Percentiles rank a stretch among this genome's conserved stretches.
Evolutionary conservation across 2,888 invertebrate species (phyloP).

Genomic region (Drosophila conformis): DNA sequence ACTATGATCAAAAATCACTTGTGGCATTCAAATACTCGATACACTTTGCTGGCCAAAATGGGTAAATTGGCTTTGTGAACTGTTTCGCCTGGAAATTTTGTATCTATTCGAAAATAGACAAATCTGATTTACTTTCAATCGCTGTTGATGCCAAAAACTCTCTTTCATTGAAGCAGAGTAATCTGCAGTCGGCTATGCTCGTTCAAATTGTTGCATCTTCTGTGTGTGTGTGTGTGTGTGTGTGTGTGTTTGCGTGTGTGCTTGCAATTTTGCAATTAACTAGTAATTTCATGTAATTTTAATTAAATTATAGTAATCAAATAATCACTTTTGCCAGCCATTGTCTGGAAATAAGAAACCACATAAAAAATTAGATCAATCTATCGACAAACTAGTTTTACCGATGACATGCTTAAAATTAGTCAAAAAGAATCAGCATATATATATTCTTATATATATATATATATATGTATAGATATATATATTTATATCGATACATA

Average conservation of each 20-base stretch:
- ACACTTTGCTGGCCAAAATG: not conserved
- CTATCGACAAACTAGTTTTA: not conserved
- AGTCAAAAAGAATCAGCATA: not conserved
- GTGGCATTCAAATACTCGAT: not conserved
- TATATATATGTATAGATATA: not conserved
- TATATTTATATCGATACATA: not conserved
- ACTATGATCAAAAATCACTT: conserved; percentile 30
- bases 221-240: not conserved
- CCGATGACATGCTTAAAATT: not conserved
- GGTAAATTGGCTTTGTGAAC: not conserved
- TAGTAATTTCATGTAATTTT: conserved; percentile 59
- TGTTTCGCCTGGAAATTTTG: too few relatives aligned
- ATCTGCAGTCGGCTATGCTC: not conserved
- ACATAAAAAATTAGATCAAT: not conserved
- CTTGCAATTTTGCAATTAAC: conserved; percentile 54
- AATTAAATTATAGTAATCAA: conserved; percentile 59
- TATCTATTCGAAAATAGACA: not conserved
- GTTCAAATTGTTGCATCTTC: not conserved
- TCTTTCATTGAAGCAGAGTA: not conserved
- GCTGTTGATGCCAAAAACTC: not conserved
- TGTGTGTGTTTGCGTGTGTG: conserved; percentile 14
- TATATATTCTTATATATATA: not conserved
- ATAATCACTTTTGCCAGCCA: conserved; percentile 16
- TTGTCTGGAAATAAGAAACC: conserved; percentile 11
- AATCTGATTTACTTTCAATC: not conserved